Evolutionary conservation across 2,888 invertebrate genomes (phyloP), one percentile per base, ranked within the genome.

Genomic region (Perizoma affinitatum): DNA sequence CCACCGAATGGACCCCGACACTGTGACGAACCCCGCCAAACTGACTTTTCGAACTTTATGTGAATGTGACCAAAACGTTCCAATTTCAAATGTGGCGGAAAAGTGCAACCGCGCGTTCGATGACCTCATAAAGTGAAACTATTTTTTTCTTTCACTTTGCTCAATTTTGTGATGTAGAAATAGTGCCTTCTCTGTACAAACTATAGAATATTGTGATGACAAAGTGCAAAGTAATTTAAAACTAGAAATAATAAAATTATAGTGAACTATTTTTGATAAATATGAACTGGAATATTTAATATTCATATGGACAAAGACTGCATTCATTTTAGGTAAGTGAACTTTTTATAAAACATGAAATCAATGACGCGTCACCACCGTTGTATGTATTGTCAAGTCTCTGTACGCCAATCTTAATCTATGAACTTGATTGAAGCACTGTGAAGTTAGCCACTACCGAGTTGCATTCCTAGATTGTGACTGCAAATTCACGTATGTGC

Each of bases 131-230:
- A 78, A 80, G 84, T 83, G 83, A 83, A 86, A 86, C 80, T 79
- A 75, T 79, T 79, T 74, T 74, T 76, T 82, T 83, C 76, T 80
- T 82, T 82, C 80, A 78, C 81, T 81, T 80, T 84, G 91, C 91
- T 91, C 91, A 90, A 91, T 83, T 80, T 88, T 89, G 88, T 90
- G 90, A 90, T 90, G 75, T 86, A 87, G 84, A 82, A 67, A 73
- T 84, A 89, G 90, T 90, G 88, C 88, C 89, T 89, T 86, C 65
- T 73, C 74, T 69, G 86, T 88, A 90, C 88, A 87, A 87, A 89
- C 81, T 77, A 64, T 68, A 67, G 73, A 82, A 80, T 78, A 75
- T 84, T 86, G 91, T 91, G 90, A 92, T 91, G 82, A 78, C 74
- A 86, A 78, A 90, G 91, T 90, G 90, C 88, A 91, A 90, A 90